Evolutionary conservation across 1,140 invertebrate genomes (phyloP), one percentile per base, ranked within the genome.

Genomic region (Pemphigus obesinymphae): DNA sequence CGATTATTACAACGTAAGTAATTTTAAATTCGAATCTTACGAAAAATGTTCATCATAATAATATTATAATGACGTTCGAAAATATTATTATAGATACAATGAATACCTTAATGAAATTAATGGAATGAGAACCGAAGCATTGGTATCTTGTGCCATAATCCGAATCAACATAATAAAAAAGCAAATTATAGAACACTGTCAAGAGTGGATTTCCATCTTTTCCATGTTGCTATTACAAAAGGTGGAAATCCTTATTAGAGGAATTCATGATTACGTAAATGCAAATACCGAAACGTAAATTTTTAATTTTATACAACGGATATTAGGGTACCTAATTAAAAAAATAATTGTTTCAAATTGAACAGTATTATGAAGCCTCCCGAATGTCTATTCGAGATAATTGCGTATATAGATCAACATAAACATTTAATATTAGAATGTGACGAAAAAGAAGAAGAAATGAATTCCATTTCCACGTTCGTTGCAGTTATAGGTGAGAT

Each of bases 321-420:
- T 40, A 68, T 1, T 6, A 10, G 20, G n/a, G 23, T 37, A 66
- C 23, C 13, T 17, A 1, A 20, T 17, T 17, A 4, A 20, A 50
- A n/a, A n/a, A 13, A 37, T n/a, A 11, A 4, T 1, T 40, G 20
- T 8, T 48, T 72, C 20, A 1, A 10, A 48, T 48, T 20, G 2
- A 31, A 72, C 45, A 80, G 76, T 17, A 55, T 63, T 8, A 63
- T 80, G 76, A 1, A 11, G n/a, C 55, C 50, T 20, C 76, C 76
- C 5, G 1, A n/a, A 17, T 45, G 23, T 4, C 23, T 80, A 3
- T 5, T 43, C 3, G 76, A 80, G n/a, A 80, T 80, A 55, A 37
- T 80, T 0, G 1, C 29, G 10, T 63, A 17, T 45, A 45, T 43
- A 7, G 23, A 80, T n/a, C 45, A n/a, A 31, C 34, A 31, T 45